Percentiles rank a stretch among this genome's conserved stretches.
Conservation (phyloP, 2,797 vertebrate genomes). For the Cheracebus regulus region DNA sequence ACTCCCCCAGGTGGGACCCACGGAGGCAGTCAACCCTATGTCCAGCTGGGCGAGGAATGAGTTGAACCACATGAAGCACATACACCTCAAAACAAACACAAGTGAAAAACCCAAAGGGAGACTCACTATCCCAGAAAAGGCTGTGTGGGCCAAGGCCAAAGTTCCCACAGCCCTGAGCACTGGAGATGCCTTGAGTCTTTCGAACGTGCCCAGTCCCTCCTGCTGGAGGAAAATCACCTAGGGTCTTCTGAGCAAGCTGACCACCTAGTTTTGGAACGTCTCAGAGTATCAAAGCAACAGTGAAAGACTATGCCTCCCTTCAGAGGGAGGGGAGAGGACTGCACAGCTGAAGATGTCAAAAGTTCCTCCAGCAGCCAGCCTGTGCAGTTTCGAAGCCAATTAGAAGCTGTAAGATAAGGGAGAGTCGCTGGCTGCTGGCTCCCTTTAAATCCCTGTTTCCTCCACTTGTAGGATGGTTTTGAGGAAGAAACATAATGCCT, state of each 20-base stretch:
- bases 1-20: not conserved
- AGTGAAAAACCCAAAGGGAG: not conserved
- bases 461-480: fast-evolving
- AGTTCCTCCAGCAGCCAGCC: not conserved
- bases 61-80: not conserved
- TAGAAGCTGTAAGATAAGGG: not conserved
- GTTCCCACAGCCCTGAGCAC: not conserved
- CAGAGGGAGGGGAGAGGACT: no score
- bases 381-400: not conserved
- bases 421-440: not conserved
- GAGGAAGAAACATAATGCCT: not conserved
- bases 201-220: not conserved
- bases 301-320: not conserved
- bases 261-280: not conserved
- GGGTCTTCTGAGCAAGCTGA: not conserved
- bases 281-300: not conserved
- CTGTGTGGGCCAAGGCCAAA: not conserved
- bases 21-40: conserved; percentile 1
- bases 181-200: not conserved
- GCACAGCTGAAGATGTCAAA: not conserved
- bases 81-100: not conserved
- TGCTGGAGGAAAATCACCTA: not conserved
- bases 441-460: not conserved
- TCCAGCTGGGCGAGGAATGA: conserved; percentile 48
- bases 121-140: not conserved